Evolutionary conservation across 2,888 invertebrate genomes (phyloP).

Genomic region (Argyresthia goedartella): DNA sequence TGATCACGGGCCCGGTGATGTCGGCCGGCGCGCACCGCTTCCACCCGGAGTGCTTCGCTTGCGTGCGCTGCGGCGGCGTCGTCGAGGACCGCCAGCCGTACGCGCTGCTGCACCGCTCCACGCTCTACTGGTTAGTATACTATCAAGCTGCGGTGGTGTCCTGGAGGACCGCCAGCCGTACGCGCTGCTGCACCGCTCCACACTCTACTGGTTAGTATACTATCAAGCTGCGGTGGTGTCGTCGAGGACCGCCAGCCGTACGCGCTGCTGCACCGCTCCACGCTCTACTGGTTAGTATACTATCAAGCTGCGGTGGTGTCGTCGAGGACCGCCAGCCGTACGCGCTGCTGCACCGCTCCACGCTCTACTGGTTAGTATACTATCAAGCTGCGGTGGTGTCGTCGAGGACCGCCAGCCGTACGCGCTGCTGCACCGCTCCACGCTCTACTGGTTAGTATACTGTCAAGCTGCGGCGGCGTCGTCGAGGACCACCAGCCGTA

Average conservation of each 20-base stretch:
- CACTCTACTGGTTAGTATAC: constrained; percentile 84
- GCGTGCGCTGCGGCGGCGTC: constrained; percentile 82
- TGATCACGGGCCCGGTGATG: constrained; percentile 90
- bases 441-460: constrained; percentile 86
- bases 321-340: constrained; percentile 95
- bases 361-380: too few relatives aligned
- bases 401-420: constrained; percentile 95
- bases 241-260: constrained; percentile 95
- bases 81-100: constrained; percentile 95
- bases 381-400: constrained; percentile 83
- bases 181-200: constrained; percentile 90
- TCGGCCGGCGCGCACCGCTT: constrained; percentile 95
- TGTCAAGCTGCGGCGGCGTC: constrained; percentile 83
- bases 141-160: constrained; percentile 82
- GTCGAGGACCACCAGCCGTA: constrained; percentile 95
- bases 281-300: constrained; percentile 84
- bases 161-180: constrained; percentile 95
- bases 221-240: constrained; percentile 82
- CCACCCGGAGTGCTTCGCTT: constrained; percentile 96
- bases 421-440: constrained; percentile 90
- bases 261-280: constrained; percentile 90
- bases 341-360: constrained; percentile 90
- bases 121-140: constrained; percentile 84
- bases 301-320: constrained; percentile 82
- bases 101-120: constrained; percentile 90